These are phyloP conservation scores for Dasypus novemcinctus DNA, from an alignment of 2,113 vertebrate genomes.

Conservation along the genomic window DNA sequence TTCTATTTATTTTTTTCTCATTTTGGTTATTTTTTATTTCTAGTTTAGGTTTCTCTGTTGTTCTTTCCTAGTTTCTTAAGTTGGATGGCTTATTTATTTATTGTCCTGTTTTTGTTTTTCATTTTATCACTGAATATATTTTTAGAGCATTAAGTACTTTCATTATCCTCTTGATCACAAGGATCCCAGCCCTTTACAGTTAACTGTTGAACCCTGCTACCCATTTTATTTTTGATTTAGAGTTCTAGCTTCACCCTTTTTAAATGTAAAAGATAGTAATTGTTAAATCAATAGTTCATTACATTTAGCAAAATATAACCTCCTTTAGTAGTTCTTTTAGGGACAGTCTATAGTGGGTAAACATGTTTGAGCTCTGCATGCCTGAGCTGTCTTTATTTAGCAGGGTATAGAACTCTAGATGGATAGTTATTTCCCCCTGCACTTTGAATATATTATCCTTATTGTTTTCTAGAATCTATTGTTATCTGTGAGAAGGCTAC, in stretches of 20 bases:
- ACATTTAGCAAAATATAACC: not conserved
- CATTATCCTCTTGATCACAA: not conserved
- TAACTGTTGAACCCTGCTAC: not conserved
- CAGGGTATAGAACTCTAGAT: not conserved
- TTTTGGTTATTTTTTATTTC: conserved; percentile 15
- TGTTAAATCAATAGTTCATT: not conserved
- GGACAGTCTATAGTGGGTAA: not conserved
- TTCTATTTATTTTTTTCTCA: not conserved
- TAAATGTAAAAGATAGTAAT: not conserved
- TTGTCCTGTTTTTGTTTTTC: not conserved
- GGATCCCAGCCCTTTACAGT: not conserved
- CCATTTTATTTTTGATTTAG: not conserved
- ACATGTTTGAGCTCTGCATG: not conserved
- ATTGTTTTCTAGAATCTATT: not conserved
- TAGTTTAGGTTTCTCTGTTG: conserved; percentile 12
- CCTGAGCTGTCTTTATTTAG: not conserved
- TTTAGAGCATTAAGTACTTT: not conserved
- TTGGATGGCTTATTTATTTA: not conserved
- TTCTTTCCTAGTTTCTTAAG: not conserved
- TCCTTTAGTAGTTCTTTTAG: not conserved
- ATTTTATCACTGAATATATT: not conserved
- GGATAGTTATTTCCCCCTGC: not conserved
- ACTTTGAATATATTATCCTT: not conserved
- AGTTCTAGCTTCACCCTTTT: not conserved
- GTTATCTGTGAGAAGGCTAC: not conserved